Percentiles rank a stretch among this genome's conserved stretches.
Evolutionary conservation across 1,140 invertebrate species (phyloP).

Genomic region (Augochlora pura): DNA sequence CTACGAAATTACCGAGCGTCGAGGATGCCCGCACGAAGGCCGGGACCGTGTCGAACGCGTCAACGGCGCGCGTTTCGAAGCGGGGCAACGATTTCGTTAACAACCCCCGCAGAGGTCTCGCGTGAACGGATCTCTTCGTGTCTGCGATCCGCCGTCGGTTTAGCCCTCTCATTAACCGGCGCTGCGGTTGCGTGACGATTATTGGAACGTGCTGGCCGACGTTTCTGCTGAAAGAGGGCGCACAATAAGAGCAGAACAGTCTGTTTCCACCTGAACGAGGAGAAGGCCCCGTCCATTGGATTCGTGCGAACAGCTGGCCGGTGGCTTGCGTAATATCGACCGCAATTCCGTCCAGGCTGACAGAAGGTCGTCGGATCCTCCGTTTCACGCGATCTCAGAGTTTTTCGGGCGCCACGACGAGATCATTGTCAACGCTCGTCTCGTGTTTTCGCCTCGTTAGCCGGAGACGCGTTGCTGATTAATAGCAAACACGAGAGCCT

Average conservation of each 20-base stretch:
- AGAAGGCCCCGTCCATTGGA: neutral
- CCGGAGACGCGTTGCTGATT: slow-evolving; percentile 15
- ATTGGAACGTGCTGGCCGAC: slow-evolving; percentile 15
- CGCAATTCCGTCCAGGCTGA: neutral
- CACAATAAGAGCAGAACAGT: neutral
- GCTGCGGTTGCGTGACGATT: slow-evolving; percentile 11
- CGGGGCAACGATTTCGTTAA: slow-evolving; percentile 26
- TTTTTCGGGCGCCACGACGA: neutral
- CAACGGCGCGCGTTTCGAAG: neutral
- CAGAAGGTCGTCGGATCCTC: neutral
- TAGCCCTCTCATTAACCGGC: slow-evolving; percentile 7
- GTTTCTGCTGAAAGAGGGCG: neutral
- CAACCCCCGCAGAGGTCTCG: slow-evolving; percentile 10
- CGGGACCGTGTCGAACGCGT: no score
- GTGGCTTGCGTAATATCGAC: neutral
- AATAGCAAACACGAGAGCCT: slow-evolving; percentile 15
- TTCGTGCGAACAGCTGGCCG: neutral
- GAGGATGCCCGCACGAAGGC: no score
- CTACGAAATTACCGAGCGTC: no score
- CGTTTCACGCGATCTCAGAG: neutral
- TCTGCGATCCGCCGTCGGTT: slow-evolving; percentile 8
- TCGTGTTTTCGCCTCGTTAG: slow-evolving; percentile 17
- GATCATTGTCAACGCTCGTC: neutral
- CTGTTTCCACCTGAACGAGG: neutral
- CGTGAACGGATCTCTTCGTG: slow-evolving; percentile 21